Percentiles rank a stretch among this genome's conserved stretches.
Evolutionary conservation across 2,113 vertebrate genomes (phyloP).

Genomic region (Phainopepla nitens): DNA sequence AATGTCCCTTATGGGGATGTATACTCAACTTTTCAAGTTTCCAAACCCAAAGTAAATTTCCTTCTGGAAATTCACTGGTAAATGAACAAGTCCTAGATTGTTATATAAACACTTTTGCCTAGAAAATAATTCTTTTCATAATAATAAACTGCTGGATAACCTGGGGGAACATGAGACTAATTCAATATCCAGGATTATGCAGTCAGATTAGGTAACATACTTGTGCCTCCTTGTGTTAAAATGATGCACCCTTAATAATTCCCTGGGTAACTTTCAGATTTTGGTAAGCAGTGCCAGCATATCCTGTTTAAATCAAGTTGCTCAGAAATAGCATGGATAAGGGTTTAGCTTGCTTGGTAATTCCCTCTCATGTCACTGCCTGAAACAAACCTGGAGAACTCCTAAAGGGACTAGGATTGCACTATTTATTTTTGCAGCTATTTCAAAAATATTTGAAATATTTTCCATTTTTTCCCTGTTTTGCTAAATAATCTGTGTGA

Average conservation of each 20-base stretch:
- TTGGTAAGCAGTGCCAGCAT: background rate
- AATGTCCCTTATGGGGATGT: background rate
- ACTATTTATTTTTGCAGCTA: background rate
- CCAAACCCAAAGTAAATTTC: background rate
- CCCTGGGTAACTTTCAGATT: background rate
- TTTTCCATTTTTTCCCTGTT: background rate
- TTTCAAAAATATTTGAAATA: background rate
- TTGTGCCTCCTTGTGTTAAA: background rate
- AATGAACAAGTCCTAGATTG: background rate
- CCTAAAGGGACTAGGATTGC: background rate
- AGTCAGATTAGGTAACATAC: background rate
- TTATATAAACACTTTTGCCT: background rate
- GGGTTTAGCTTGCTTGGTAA: background rate
- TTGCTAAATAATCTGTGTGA: background rate
- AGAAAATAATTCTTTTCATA: background rate
- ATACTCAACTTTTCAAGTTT: background rate
- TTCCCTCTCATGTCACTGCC: background rate
- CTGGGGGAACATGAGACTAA: background rate
- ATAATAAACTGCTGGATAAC: background rate
- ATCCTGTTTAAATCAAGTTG: background rate
- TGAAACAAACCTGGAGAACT: background rate
- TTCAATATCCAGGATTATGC: background rate
- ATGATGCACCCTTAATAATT: background rate
- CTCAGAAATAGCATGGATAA: background rate
- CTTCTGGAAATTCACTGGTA: background rate